Evolutionary conservation across 1,140 invertebrate species (phyloP).

Genomic region (Asbolus verrucosus): DNA sequence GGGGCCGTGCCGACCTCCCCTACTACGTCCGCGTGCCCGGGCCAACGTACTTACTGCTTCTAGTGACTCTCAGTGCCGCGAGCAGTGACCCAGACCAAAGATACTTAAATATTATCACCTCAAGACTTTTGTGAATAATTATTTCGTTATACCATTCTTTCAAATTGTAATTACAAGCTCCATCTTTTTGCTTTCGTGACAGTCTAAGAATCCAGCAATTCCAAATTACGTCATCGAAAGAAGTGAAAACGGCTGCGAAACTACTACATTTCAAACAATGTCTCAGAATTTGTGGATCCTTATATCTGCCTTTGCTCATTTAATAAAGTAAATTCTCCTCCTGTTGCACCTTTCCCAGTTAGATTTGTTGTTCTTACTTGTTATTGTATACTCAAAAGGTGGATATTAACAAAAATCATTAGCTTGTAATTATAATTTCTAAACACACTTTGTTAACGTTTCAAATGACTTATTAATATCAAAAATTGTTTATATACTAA

Average conservation of each 20-base stretch:
- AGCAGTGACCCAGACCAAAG: conserved; percentile 53
- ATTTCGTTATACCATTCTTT: conserved; percentile 20
- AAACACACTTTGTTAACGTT: conserved; percentile 37
- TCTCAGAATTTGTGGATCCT: no score
- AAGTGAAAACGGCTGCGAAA: no score
- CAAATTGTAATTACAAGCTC: conserved; percentile 39
- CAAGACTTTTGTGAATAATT: conserved; percentile 45
- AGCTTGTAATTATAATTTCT: conserved; percentile 42
- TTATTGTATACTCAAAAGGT: conserved; percentile 27
- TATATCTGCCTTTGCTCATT: not conserved
- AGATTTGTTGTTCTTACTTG: conserved; percentile 35
- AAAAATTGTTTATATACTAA: conserved; percentile 43
- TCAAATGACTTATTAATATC: conserved; percentile 42
- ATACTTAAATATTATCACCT: conserved; percentile 45
- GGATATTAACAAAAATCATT: conserved; percentile 4
- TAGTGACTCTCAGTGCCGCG: conserved; percentile 51
- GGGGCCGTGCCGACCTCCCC: conserved; percentile 53
- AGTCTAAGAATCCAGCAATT: not conserved
- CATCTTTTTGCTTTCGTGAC: not conserved
- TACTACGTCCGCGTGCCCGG: conserved; percentile 59
- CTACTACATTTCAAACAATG: no score
- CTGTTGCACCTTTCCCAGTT: conserved; percentile 18
- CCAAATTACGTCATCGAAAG: no score
- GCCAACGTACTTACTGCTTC: conserved; percentile 63
- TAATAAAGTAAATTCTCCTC: conserved; percentile 18